phyloP scores from a whole-genome alignment of 2,888 invertebrate genomes.

The Platycnemis pennipes region DNA sequence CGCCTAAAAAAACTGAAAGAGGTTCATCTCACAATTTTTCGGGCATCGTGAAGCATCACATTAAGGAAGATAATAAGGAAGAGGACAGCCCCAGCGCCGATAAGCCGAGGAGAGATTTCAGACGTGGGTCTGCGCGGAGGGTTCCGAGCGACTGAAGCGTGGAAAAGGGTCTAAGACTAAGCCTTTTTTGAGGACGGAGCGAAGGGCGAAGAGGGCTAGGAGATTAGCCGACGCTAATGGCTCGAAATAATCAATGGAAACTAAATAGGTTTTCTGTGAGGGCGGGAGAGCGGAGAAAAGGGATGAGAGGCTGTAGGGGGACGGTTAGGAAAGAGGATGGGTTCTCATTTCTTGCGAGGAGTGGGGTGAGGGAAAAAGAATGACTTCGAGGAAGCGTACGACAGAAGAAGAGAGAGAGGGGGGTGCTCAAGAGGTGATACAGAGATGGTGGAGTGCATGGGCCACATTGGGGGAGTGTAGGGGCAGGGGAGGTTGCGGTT shows the following conservation, averaged over 20 bases:
- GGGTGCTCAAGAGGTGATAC: too few species aligned
- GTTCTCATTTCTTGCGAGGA: too few species aligned
- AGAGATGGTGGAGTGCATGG: neutral
- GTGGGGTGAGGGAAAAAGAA: too few species aligned
- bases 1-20: neutral
- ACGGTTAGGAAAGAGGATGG: neutral
- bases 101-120: neutral
- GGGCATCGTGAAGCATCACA: neutral
- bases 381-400: too few species aligned
- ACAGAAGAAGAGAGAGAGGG: too few species aligned
- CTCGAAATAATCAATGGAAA: slow-evolving; percentile 60
- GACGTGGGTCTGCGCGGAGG: neutral
- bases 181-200: neutral
- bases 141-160: neutral
- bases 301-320: neutral
- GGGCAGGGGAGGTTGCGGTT: slow-evolving; percentile 30
- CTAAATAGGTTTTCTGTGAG: slow-evolving; percentile 50
- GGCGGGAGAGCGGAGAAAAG: neutral
- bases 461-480: neutral
- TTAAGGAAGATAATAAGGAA: neutral
- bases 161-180: neutral
- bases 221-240: slow-evolving; percentile 60
- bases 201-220: neutral
- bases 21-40: neutral
- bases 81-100: neutral